phyloP scores from a whole-genome alignment of 2,888 invertebrate genomes.

The Melieria omissa region DNA sequence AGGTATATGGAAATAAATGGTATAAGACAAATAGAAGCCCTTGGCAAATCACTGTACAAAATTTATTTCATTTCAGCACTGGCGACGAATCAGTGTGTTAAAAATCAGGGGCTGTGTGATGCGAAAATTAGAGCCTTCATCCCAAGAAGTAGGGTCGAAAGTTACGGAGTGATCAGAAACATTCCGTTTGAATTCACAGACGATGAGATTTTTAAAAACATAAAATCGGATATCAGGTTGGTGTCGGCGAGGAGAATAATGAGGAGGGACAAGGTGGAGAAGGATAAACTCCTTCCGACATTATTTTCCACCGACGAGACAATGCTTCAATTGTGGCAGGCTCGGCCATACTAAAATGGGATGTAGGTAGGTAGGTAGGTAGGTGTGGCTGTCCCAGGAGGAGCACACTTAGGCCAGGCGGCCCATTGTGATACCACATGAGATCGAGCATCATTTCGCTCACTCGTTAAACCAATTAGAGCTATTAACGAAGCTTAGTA shows the following conservation, averaged over 20 bases:
- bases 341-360: background rate
- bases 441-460: too few relatives aligned
- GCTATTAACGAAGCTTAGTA: too few relatives aligned
- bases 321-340: conserved; percentile 13
- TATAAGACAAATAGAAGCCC: background rate
- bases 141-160: background rate
- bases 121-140: background rate
- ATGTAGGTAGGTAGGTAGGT: too few relatives aligned
- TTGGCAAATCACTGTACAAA: background rate
- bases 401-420: too few relatives aligned
- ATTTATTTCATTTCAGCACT: background rate
- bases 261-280: background rate
- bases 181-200: background rate
- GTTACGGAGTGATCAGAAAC: background rate
- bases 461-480: too few relatives aligned
- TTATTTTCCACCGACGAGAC: too few relatives aligned
- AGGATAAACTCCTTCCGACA: background rate
- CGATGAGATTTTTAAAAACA: background rate
- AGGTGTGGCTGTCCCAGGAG: too few relatives aligned
- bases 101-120: background rate
- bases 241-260: background rate
- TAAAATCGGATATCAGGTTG: background rate
- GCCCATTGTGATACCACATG: too few relatives aligned
- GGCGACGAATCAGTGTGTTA: background rate
- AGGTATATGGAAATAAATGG: background rate